Conservation (phyloP, 2,797 vertebrate genomes). For the Cossypha heuglini region DNA sequence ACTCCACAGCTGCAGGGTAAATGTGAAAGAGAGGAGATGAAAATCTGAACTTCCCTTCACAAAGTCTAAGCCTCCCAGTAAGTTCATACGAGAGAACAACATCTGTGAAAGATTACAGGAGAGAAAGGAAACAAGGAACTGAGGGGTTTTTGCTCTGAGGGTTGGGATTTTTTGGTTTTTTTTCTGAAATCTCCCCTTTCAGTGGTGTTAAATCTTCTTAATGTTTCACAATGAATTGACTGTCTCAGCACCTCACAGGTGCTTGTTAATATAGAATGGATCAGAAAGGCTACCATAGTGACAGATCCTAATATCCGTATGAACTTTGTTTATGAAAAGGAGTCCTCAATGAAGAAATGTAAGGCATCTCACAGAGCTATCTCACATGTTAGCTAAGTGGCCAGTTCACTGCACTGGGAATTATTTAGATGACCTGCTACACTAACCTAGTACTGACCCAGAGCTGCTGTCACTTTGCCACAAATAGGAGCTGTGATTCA, state of each 20-base stretch:
- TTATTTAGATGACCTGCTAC: background rate
- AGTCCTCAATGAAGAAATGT: background rate
- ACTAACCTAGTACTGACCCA: conserved; percentile 13
- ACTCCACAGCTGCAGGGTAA: conserved; percentile 72
- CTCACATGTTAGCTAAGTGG: background rate
- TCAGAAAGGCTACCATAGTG: background rate
- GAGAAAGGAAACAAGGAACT: background rate
- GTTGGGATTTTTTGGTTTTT: background rate
- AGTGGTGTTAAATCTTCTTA: background rate
- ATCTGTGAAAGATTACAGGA: background rate
- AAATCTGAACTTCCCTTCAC: background rate
- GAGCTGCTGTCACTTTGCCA: background rate
- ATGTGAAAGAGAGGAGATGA: background rate
- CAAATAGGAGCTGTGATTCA: background rate
- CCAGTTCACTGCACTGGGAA: background rate
- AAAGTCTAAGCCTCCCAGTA: background rate
- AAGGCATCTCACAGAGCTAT: background rate
- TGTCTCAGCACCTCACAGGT: background rate
- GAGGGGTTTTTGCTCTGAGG: background rate
- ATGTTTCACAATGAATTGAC: background rate
- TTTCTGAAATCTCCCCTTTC: background rate
- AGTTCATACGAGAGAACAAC: background rate
- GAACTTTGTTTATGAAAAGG: background rate
- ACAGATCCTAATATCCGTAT: background rate
- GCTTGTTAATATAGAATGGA: background rate